phyloP scores from a whole-genome alignment of 1,140 invertebrate species.

The Cydia amplana region DNA sequence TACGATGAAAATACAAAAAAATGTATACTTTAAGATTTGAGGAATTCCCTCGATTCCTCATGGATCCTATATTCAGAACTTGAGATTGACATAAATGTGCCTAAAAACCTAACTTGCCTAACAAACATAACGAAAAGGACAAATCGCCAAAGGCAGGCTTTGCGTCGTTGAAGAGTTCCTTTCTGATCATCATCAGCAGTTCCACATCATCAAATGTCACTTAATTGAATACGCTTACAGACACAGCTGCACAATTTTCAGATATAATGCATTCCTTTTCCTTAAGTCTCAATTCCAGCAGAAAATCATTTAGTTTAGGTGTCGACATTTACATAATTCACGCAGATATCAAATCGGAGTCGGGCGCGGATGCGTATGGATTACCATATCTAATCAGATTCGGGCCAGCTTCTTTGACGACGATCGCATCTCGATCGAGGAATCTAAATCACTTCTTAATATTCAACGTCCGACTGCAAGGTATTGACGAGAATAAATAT shows the following conservation, averaged over 20 bases:
- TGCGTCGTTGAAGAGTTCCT: no score
- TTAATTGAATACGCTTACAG: no score
- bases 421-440: conserved; percentile 17
- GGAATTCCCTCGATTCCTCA: no score
- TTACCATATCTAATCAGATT: conserved; percentile 31
- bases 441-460: conserved; percentile 32
- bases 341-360: not conserved
- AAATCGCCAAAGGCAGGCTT: no score
- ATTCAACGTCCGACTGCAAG: conserved; percentile 23
- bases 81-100: no score
- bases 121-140: no score
- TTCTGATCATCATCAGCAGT: no score
- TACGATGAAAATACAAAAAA: no score
- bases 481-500: not conserved
- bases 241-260: not conserved
- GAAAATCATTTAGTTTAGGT: conserved; percentile 29
- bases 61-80: no score
- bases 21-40: no score
- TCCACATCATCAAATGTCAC: no score
- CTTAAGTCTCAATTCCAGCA: not conserved
- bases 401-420: conserved; percentile 20
- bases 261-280: not conserved
- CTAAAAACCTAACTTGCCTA: no score
- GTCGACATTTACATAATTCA: conserved; percentile 28
- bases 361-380: conserved; percentile 4